Evolutionary conservation across 2,797 vertebrate genomes (phyloP).

Genomic region (Tapera naevia): DNA sequence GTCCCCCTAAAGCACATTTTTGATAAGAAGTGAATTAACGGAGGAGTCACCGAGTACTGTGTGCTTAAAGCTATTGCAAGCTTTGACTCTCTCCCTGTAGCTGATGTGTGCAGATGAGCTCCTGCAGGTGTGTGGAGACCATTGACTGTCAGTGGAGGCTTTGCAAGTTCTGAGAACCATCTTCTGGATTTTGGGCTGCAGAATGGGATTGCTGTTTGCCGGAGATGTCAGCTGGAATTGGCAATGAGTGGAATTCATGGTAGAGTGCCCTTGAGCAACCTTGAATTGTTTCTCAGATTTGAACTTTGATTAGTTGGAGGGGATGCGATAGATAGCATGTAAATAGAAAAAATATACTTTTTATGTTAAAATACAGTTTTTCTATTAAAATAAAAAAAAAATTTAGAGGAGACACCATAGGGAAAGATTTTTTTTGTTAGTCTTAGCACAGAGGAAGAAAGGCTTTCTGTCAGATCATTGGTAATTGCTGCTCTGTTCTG

Average conservation of each 20-base stretch:
- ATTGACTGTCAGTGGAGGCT: not conserved
- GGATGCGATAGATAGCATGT: not conserved
- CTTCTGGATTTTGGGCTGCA: not conserved
- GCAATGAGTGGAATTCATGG: not conserved
- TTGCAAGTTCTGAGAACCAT: not conserved
- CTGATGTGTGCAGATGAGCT: not conserved
- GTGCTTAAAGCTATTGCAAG: not conserved
- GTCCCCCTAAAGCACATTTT: fast-evolving
- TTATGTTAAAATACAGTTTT: not conserved
- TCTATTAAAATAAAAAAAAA: not conserved
- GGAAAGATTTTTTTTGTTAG: not conserved
- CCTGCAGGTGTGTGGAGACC: not conserved
- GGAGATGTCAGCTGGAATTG: not conserved
- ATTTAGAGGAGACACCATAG: not conserved
- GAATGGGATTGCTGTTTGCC: not conserved
- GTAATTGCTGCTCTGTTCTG: not conserved
- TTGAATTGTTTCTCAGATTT: not conserved
- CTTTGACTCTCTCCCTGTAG: not conserved
- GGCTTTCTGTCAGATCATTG: not conserved
- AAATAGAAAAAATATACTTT: not conserved
- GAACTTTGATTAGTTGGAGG: not conserved
- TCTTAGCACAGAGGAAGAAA: not conserved
- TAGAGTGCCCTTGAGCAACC: not conserved
- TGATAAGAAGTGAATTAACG: not conserved
- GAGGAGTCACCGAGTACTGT: not conserved